Evolutionary conservation across 2,113 vertebrate genomes (phyloP).

Genomic region (Chaetops frenatus): DNA sequence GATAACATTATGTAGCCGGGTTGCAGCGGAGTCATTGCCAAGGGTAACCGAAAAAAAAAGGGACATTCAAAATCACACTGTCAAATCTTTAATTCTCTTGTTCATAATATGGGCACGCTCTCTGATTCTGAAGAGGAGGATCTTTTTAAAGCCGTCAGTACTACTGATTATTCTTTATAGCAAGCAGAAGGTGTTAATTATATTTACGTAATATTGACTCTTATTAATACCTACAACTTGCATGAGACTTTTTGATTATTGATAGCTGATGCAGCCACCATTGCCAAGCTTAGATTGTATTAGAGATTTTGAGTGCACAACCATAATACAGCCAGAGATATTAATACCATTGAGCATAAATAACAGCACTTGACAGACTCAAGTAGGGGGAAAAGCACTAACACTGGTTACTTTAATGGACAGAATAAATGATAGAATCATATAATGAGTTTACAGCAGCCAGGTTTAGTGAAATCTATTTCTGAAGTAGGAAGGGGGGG

Average conservation of each 20-base stretch:
- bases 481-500: neutral
- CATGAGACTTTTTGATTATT: constrained; percentile 43
- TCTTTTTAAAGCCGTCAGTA: constrained; percentile 11
- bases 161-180: neutral
- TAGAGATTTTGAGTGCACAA: constrained; percentile 47
- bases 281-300: constrained; percentile 49
- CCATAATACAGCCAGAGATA: constrained; percentile 7
- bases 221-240: constrained; percentile 51
- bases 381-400: constrained; percentile 5
- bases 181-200: neutral
- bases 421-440: constrained; percentile 2
- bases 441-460: constrained; percentile 31
- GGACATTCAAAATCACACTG: constrained; percentile 31
- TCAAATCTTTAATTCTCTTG: constrained; percentile 51
- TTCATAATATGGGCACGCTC: constrained; percentile 9
- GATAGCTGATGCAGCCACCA: constrained; percentile 56
- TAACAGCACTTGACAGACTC: constrained; percentile 57
- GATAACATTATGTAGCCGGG: constrained; percentile 29
- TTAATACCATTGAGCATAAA: constrained; percentile 58
- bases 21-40: constrained; percentile 15
- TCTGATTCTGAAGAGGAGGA: constrained; percentile 8
- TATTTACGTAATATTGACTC: constrained; percentile 20
- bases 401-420: constrained; percentile 37
- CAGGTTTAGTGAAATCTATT: constrained; percentile 39
- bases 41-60: constrained; percentile 60